Evolutionary conservation across 2,113 vertebrate species (phyloP), one percentile per base, ranked within the genome.

Genomic region (Pedionomus torquatus): DNA sequence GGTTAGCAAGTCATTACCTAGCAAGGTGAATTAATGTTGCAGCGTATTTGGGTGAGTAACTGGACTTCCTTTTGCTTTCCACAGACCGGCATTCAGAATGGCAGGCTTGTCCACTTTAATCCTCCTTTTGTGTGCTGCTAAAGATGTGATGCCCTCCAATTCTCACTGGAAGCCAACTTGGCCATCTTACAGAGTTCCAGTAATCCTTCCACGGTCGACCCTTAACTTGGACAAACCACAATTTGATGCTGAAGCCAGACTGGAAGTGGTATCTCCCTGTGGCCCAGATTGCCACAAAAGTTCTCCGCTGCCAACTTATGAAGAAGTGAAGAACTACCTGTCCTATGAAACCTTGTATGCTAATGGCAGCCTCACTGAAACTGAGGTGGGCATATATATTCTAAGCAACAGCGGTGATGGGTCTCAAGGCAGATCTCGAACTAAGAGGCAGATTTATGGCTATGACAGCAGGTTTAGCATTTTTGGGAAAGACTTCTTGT

Each of bases 401-500:
- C 97, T 99, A 90, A 96, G 97, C 51, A 93, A 33, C 4, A 64
- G 66, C 0, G 55, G 74, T 7, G 85, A 92, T 33, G 97, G 81
- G 17, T 80, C 97, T 61, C 92, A 49, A 70, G 92, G 97, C 37
- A 97, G 65, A 68, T 96, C 98, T 87, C 98, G 99, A 90, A 97
- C 97, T 82, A 99, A 99, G 95, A 98, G 99, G 10, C 99, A 99
- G 97, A 99, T 99, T 95, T 99, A 99, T 44, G 99, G 99, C 61
- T 99, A 99, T 1, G 99, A 99, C 83, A 98, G 98, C 21, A 98
- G 99, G 69, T 99, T 99, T 84, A 99, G 98, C 97, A 99, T 99
- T 57, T 99, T 99, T 24, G 99, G 99, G 35, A 99, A 99, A 90
- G 97, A 99, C 97, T 99, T 99, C 97, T 98, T 99, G 92, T 96